Conservation (phyloP, 1,140 invertebrate species). For the Holotrichia oblita region DNA sequence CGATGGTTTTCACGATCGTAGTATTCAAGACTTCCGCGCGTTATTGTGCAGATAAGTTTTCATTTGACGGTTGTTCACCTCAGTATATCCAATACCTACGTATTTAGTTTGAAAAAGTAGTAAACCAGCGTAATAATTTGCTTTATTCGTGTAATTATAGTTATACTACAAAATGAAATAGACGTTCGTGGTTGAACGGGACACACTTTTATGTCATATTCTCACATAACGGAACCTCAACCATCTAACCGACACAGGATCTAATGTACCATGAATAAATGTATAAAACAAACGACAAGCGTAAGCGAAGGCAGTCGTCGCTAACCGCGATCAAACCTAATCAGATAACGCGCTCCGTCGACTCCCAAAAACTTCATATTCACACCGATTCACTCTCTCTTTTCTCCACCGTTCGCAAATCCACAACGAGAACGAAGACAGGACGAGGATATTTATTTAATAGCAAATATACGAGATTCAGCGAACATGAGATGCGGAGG, state of each 20-base stretch:
- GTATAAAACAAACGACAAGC: constrained; percentile 53
- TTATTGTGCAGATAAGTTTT: too few relatives aligned
- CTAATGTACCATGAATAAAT: constrained; percentile 53
- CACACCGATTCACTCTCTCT: constrained; percentile 19
- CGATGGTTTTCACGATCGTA: too few relatives aligned
- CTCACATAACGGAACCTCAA: constrained; percentile 38
- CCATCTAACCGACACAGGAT: constrained; percentile 48
- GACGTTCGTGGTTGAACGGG: too few relatives aligned
- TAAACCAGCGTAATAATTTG: too few relatives aligned
- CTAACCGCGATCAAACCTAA: constrained; percentile 51
- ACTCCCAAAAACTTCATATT: constrained; percentile 39
- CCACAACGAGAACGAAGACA: not conserved
- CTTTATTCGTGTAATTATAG: too few relatives aligned
- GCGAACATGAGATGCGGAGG: not conserved
- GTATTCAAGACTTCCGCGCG: too few relatives aligned
- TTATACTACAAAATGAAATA: too few relatives aligned
- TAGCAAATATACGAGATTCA: not conserved
- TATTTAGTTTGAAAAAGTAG: too few relatives aligned
- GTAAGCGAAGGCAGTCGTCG: constrained; percentile 49
- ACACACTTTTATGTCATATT: constrained; percentile 12
- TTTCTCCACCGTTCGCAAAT: not conserved
- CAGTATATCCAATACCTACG: too few relatives aligned
- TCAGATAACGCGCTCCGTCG: constrained; percentile 48
- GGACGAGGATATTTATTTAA: constrained; percentile 25
- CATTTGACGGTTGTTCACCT: too few relatives aligned